Base-by-base conservation (phyloP, 2,797 vertebrate species). In the Scleropages formosus region DNA sequence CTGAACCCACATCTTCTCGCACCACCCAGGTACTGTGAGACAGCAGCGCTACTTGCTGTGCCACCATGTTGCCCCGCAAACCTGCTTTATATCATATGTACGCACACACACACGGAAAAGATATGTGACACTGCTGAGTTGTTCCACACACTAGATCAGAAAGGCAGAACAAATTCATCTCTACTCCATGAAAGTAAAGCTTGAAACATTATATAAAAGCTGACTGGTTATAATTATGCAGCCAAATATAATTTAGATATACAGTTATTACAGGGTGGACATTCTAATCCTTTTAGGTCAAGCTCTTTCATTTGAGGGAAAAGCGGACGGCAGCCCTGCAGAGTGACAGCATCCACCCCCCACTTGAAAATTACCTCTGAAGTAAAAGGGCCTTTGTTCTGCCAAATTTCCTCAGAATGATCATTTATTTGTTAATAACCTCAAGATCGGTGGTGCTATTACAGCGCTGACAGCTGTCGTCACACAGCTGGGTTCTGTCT, bases 231-330 rank as follows among this genome's bases (percentile, higher is more conserved):
- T 46, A 70, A 70, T 70, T 70, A 70, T 70, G 53, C 68, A 70
- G 68, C 68, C 68, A 70, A 70, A 70, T 70, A 70, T 70, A 70
- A 70, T 56, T 27, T 68, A 58, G 22, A 56, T 70, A 70, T 70
- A 70, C 49, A 70, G 68, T 49, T 53, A 70, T 70, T 70, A 31
- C 51, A 70, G 68, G 68, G 68, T 56, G 68, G 47, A 70, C 53
- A 70, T 70, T 70, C 24, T 22, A 70, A 51, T 22, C 53, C 68
- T 53, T 70, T 70, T 70, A 70, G 47, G 49, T 47, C 24, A 49
- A 22, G 22, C 47, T 70, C 67, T 69, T 69, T 69, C 47, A 0
- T 56, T 31, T 49, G 10, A 1, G n/a, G 22, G 12, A 39, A 18
- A 18, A 39, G 13, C 20, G 44, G 31, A 47, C 20, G n/a, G 44